phyloP scores from a whole-genome alignment of 1,140 invertebrate species.

The Sminthurides bifidus region DNA sequence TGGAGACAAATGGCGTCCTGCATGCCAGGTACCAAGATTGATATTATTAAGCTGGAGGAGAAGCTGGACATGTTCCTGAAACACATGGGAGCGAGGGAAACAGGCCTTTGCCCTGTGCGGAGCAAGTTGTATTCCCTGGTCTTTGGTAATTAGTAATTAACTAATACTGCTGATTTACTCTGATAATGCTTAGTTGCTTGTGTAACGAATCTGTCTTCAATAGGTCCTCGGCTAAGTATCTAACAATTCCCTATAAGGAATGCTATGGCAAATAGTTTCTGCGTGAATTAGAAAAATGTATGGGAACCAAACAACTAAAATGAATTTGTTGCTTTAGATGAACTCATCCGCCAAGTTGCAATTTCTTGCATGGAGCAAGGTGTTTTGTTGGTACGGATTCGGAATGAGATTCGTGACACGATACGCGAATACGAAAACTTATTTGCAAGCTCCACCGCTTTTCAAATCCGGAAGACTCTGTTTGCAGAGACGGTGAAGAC shows the following conservation, averaged over 20 bases:
- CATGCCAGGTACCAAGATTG: conserved; percentile 82
- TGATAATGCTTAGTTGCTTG: neutral
- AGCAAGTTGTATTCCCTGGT: conserved; percentile 90
- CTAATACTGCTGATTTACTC: neutral
- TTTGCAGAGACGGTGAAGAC: conserved; percentile 53
- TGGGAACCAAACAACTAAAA: conserved; percentile 5
- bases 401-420: conserved; percentile 92
- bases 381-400: conserved; percentile 71
- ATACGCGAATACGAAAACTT: conserved; percentile 86
- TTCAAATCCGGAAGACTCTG: conserved; percentile 93
- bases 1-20: conserved; percentile 69
- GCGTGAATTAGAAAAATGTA: neutral
- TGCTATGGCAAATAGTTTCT: neutral
- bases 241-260: neutral
- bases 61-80: conserved; percentile 83
- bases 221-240: neutral
- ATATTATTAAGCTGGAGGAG: conserved; percentile 91
- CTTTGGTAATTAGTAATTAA: conserved; percentile 57
- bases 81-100: conserved; percentile 83
- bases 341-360: conserved; percentile 85
- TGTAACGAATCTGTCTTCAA: neutral
- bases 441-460: conserved; percentile 94
- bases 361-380: conserved; percentile 95
- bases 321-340: conserved; percentile 48
- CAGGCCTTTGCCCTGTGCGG: conserved; percentile 94